Evolutionary conservation across 1,140 invertebrate genomes (phyloP).

Genomic region (Pinna nobilis): DNA sequence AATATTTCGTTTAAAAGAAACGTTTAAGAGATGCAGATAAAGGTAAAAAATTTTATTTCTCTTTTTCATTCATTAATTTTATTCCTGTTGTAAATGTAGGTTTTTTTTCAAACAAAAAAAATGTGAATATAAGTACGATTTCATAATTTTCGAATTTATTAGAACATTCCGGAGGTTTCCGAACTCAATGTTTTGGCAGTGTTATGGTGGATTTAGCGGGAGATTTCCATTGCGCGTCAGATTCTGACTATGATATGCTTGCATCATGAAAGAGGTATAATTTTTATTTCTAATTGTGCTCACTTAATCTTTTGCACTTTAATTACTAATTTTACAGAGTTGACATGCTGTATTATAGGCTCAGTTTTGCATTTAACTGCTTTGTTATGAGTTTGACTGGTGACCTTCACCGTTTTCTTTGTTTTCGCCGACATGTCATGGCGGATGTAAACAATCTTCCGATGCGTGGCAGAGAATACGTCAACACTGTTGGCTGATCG

Average conservation of each 20-base stretch:
- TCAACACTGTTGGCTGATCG: constrained; percentile 42
- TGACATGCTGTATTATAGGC: background rate
- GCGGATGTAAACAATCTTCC: constrained; percentile 44
- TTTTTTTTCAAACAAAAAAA: background rate
- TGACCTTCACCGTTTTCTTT: constrained; percentile 13
- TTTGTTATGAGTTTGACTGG: constrained; percentile 1
- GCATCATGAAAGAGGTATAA: constrained; percentile 42
- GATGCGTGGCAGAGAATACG: constrained; percentile 31
- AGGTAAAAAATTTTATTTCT: no score
- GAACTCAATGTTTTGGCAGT: constrained; percentile 17
- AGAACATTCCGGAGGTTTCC: constrained; percentile 4
- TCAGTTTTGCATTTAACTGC: constrained; percentile 18
- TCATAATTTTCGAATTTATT: background rate
- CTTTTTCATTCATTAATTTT: no score
- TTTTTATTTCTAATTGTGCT: background rate
- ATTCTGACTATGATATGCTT: background rate
- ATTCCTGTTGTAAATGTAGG: no score
- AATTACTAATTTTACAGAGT: background rate
- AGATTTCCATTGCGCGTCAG: constrained; percentile 4
- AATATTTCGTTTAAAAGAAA: background rate
- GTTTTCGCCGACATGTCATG: no score
- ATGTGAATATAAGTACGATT: background rate
- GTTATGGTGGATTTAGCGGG: constrained; percentile 29
- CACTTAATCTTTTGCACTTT: background rate
- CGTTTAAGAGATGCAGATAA: constrained; percentile 2